Percentiles rank a stretch among this genome's conserved stretches.
Evolutionary conservation across 2,888 invertebrate species (phyloP).

Genomic region (Plutella xylostella): DNA sequence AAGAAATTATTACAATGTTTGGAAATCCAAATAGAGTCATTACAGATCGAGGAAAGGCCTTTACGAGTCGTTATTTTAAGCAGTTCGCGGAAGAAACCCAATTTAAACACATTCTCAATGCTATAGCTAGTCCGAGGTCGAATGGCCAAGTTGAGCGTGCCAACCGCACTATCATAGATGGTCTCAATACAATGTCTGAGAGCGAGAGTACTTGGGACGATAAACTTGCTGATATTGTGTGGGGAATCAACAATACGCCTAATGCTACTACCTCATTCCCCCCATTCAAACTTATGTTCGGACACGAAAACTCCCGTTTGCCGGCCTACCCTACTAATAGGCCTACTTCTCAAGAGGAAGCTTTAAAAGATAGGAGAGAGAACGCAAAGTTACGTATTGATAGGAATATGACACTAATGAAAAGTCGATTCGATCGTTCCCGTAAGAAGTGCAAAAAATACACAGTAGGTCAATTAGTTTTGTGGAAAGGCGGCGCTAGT

Average conservation of each 20-base stretch:
- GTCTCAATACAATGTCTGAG: not conserved
- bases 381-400: not conserved
- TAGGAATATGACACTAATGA: not conserved
- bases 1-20: not conserved
- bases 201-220: not conserved
- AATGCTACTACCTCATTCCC: no score
- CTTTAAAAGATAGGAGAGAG: not conserved
- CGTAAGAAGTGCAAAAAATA: no score
- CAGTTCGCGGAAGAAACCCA: not conserved
- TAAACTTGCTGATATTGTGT: not conserved
- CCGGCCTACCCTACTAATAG: not conserved
- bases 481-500: no score
- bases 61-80: not conserved
- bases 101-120: not conserved
- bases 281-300: no score
- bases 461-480: no score
- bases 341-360: not conserved
- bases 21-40: not conserved
- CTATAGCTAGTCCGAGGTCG: not conserved
- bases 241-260: no score
- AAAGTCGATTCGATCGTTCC: not conserved
- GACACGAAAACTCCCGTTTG: slow-evolving; percentile 7
- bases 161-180: not conserved
- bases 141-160: not conserved
- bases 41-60: not conserved